Evolutionary conservation across 2,888 invertebrate genomes (phyloP), one percentile per base, ranked within the genome.

Genomic region (Xestobium rufovillosum): DNA sequence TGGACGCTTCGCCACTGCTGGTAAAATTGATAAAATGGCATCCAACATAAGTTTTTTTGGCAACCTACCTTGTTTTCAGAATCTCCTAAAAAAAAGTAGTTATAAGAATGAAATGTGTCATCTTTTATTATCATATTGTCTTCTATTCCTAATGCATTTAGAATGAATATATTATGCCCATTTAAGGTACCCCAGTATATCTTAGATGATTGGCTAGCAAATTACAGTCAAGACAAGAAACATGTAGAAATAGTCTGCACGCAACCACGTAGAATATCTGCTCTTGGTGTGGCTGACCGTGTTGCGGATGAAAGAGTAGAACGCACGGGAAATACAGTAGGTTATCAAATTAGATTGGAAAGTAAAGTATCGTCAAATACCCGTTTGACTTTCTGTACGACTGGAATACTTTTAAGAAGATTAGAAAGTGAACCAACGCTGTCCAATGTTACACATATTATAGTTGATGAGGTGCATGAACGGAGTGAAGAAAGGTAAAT

Each of bases 121-220:
- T n/a, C n/a, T n/a, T n/a, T n/a, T n/a, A n/a, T n/a, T n/a, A n/a
- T n/a, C n/a, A n/a, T n/a, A n/a, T n/a, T n/a, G n/a, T n/a, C n/a
- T n/a, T n/a, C n/a, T n/a, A n/a, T n/a, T n/a, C n/a, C n/a, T n/a
- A n/a, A n/a, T n/a, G n/a, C n/a, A n/a, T n/a, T n/a, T n/a, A n/a
- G n/a, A n/a, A n/a, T n/a, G n/a, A n/a, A n/a, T n/a, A n/a, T n/a
- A n/a, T n/a, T n/a, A n/a, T n/a, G n/a, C n/a, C n/a, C n/a, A n/a
- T n/a, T n/a, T n/a, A n/a, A n/a, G n/a, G n/a, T 95, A n/a, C 92
- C 94, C 0, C 95, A 96, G 63, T 92, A 86, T 64, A 78, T 96
- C 29, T 61, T 96, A 15, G 95, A 96, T 57, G 77, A 90, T 41
- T 90, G 88, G 80, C 65, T 91, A 33, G 65, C 70, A 2, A 77